Conservation (phyloP, 2,888 invertebrate species). For the Patella pellucida region DNA sequence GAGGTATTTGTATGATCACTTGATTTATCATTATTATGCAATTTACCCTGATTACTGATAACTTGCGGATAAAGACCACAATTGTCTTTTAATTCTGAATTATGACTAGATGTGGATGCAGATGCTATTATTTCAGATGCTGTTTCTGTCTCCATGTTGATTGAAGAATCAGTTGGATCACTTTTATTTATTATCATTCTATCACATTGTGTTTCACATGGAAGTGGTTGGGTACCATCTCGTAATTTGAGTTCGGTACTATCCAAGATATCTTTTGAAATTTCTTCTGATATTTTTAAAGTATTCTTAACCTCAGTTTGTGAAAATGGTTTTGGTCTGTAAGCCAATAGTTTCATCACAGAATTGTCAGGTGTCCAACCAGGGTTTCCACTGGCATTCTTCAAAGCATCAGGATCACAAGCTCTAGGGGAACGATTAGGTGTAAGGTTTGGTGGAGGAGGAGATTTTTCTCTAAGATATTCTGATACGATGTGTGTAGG, state of each 20-base stretch:
- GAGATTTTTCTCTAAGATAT: background rate
- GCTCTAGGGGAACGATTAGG: constrained; percentile 38
- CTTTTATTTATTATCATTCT: background rate
- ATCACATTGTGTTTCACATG: background rate
- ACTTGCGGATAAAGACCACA: background rate
- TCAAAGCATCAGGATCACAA: constrained; percentile 3
- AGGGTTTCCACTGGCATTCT: background rate
- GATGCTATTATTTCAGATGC: background rate
- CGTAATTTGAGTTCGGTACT: background rate
- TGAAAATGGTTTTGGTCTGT: background rate
- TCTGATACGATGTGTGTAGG: background rate
- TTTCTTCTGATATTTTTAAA: background rate
- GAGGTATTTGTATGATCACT: background rate
- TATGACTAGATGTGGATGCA: background rate
- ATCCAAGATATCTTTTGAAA: background rate
- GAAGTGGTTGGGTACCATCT: background rate
- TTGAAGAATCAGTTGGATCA: background rate
- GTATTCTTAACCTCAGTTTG: background rate
- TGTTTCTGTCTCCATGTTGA: background rate
- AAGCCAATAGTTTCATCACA: background rate
- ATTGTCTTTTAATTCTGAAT: background rate
- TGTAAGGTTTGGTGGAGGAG: constrained; percentile 35
- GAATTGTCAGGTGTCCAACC: background rate
- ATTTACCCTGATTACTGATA: background rate
- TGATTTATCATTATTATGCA: background rate